phyloP scores from a whole-genome alignment of 2,113 vertebrate genomes.

The Chiloscyllium plagiosum region DNA sequence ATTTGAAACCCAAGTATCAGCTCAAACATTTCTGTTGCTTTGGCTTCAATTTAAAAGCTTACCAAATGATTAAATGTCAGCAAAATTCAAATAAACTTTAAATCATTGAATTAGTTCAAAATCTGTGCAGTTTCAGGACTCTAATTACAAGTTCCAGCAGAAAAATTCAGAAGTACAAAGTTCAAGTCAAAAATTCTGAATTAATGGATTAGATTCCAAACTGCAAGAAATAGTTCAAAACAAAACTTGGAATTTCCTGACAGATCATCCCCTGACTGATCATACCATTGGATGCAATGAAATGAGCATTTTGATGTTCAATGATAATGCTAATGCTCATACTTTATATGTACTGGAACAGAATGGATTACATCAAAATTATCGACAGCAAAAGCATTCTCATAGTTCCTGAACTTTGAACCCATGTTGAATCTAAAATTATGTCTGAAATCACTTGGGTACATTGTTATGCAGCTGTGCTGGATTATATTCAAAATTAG shows the following conservation, averaged over 20 bases:
- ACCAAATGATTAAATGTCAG: not conserved
- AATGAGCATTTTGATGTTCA: not conserved
- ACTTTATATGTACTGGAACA: not conserved
- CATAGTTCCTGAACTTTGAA: not conserved
- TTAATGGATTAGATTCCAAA: not conserved
- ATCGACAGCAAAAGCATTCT: not conserved
- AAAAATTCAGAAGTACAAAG: not conserved
- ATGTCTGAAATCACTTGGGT: not conserved
- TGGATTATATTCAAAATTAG: conserved; percentile 24
- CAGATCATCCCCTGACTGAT: not conserved
- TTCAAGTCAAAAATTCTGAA: not conserved
- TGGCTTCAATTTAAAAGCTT: not conserved
- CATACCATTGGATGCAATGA: not conserved
- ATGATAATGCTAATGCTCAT: not conserved
- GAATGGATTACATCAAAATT: not conserved
- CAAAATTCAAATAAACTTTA: not conserved
- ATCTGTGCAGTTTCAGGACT: not conserved
- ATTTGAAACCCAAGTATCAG: not conserved
- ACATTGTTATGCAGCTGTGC: conserved; percentile 20
- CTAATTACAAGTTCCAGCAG: not conserved
- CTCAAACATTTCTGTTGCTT: not conserved
- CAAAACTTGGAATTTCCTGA: not conserved
- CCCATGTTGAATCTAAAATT: not conserved
- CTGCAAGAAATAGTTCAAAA: not conserved
- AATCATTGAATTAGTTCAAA: conserved; percentile 10